A percentile compares a stretch with the other conserved stretches of the same genome.
phyloP scores from a whole-genome alignment of 2,888 invertebrate species.

The Dynastes grantii region DNA sequence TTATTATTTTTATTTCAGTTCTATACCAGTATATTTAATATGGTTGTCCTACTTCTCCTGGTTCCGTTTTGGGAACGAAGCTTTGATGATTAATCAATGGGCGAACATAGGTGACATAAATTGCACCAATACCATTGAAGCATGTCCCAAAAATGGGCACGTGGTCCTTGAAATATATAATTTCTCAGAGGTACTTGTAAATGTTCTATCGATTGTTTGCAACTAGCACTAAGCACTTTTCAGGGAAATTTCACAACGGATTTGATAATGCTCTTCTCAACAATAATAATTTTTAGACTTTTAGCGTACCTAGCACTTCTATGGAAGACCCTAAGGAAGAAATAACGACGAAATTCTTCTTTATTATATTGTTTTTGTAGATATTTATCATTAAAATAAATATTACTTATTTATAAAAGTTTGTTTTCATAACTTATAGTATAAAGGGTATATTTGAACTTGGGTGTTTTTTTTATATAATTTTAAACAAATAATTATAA shows the following conservation, averaged over 20 bases:
- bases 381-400: constrained; percentile 36
- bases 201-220: not conserved
- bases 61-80: constrained; percentile 95
- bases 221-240: constrained; percentile 58
- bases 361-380: constrained; percentile 43
- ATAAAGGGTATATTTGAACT: not conserved
- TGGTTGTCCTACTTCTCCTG: constrained; percentile 93
- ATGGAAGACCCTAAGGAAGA: constrained; percentile 78
- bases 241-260: constrained; percentile 82
- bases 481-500: too few species aligned
- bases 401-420: constrained; percentile 28
- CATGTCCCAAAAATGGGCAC: constrained; percentile 85
- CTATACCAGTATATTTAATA: constrained; percentile 86
- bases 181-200: constrained; percentile 78
- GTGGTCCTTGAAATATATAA: constrained; percentile 85
- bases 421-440: not conserved
- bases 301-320: constrained; percentile 85
- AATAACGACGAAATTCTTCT: constrained; percentile 66
- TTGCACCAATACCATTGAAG: constrained; percentile 82
- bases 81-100: constrained; percentile 93
- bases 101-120: constrained; percentile 82
- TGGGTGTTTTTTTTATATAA: too few species aligned
- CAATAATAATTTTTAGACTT: constrained; percentile 83
- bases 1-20: constrained; percentile 71
- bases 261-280: constrained; percentile 78